phyloP scores from a whole-genome alignment of 2,113 vertebrate genomes.

The Galemys pyrenaicus region DNA sequence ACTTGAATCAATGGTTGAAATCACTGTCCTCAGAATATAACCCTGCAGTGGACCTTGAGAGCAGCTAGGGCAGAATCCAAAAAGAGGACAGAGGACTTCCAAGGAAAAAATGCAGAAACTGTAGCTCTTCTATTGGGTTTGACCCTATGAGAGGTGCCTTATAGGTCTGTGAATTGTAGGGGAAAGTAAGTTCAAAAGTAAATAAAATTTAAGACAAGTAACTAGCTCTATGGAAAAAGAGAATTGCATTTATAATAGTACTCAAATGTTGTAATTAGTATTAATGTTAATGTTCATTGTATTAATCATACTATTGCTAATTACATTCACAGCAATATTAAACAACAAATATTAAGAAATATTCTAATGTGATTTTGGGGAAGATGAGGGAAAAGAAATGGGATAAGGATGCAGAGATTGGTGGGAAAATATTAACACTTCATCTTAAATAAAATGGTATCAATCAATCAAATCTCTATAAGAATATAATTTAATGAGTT shows the following conservation, averaged over 20 bases:
- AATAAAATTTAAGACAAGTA: background rate
- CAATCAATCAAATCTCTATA: background rate
- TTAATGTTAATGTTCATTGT: background rate
- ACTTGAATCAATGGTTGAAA: background rate
- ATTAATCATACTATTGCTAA: background rate
- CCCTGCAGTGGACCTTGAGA: background rate
- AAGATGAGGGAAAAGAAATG: background rate
- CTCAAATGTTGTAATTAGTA: background rate
- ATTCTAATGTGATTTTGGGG: background rate
- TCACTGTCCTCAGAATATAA: background rate
- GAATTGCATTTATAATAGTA: background rate
- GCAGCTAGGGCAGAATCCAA: background rate
- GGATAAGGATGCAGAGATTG: no score
- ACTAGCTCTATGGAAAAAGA: background rate
- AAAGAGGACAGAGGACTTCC: background rate
- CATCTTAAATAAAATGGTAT: background rate
- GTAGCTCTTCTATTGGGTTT: background rate
- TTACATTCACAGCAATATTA: background rate
- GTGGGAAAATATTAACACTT: background rate
- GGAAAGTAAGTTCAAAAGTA: background rate
- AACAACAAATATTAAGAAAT: background rate
- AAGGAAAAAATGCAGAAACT: background rate
- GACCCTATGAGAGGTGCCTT: background rate
- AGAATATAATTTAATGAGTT: background rate
- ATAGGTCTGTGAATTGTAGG: background rate